These are phyloP conservation scores for Spinus olivaceus DNA, from an alignment of 2,797 vertebrate genomes.

Conservation along the genomic window DNA sequence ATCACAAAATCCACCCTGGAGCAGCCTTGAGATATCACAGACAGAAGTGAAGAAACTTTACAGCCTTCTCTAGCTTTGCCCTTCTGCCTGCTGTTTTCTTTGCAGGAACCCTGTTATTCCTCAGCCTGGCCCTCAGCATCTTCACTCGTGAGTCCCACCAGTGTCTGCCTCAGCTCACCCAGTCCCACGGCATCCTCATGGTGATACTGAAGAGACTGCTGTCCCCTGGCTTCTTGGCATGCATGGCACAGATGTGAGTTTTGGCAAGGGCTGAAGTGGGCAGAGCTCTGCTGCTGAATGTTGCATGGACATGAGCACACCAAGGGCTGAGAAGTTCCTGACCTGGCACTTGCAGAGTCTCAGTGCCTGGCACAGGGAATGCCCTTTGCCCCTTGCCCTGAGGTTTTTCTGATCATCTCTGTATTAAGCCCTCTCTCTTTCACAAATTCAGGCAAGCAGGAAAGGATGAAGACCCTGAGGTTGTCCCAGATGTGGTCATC, in stretches of 20 bases:
- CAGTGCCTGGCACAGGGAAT: neutral
- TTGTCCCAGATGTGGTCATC: conserved; percentile 68
- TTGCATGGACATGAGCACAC: rapidly evolving
- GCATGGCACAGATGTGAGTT: conserved; percentile 74
- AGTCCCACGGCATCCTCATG: conserved; percentile 67
- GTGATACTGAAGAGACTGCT: conserved; percentile 70
- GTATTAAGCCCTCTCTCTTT: neutral
- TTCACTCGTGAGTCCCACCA: conserved; percentile 79
- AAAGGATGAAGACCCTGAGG: conserved; percentile 43
- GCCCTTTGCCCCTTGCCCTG: neutral
- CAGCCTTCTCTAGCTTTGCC: neutral
- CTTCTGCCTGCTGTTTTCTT: neutral
- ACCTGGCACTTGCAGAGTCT: neutral
- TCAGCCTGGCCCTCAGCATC: conserved; percentile 77
- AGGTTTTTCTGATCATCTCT: neutral
- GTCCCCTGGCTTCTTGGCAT: conserved; percentile 65
- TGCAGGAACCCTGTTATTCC: conserved; percentile 80
- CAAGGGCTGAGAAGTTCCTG: neutral
- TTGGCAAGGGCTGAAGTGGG: neutral
- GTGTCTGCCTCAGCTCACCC: conserved; percentile 80
- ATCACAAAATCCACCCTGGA: neutral
- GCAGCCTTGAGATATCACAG: neutral
- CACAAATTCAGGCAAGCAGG: conserved; percentile 44
- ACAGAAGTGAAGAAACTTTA: neutral
- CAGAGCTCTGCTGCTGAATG: neutral